Conservation (phyloP, 2,113 vertebrate species). For the Limanda limanda region DNA sequence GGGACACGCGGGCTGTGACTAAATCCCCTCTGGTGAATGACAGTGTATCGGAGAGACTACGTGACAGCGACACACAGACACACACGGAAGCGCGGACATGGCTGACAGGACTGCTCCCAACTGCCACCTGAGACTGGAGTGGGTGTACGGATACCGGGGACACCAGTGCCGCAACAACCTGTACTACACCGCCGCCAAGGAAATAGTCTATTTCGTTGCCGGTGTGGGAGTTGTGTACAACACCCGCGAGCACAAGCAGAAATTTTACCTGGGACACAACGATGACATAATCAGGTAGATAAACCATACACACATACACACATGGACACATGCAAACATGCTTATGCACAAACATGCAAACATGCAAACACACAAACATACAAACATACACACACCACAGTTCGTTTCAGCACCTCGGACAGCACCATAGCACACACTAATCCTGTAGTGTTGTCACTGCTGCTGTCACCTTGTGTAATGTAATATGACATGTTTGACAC, state of each 20-base stretch:
- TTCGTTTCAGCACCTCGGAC: constrained; percentile 71
- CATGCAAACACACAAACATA: not conserved
- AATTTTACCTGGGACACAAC: constrained; percentile 98
- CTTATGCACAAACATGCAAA: not conserved
- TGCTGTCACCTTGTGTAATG: constrained; percentile 67
- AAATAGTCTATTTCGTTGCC: constrained; percentile 98
- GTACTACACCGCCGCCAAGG: constrained; percentile 97
- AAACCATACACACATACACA: not conserved
- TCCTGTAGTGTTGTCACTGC: constrained; percentile 39
- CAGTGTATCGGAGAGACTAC: constrained; percentile 64
- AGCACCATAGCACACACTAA: constrained; percentile 36
- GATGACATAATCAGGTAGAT: constrained; percentile 99
- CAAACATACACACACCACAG: not conserved
- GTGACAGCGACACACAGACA: constrained; percentile 58
- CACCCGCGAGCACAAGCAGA: constrained; percentile 97
- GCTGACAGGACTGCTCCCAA: constrained; percentile 96
- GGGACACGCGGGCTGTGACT: constrained; percentile 69
- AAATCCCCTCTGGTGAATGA: constrained; percentile 78
- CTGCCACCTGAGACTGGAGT: constrained; percentile 97
- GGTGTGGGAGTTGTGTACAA: constrained; percentile 98
- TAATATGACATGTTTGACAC: constrained; percentile 22
- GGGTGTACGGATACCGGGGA: constrained; percentile 98
- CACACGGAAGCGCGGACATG: constrained; percentile 86
- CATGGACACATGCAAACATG: not conserved
- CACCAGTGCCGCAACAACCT: constrained; percentile 99